Conservation (phyloP, 2,113 vertebrate genomes). For the Prietella phreatophila region DNA sequence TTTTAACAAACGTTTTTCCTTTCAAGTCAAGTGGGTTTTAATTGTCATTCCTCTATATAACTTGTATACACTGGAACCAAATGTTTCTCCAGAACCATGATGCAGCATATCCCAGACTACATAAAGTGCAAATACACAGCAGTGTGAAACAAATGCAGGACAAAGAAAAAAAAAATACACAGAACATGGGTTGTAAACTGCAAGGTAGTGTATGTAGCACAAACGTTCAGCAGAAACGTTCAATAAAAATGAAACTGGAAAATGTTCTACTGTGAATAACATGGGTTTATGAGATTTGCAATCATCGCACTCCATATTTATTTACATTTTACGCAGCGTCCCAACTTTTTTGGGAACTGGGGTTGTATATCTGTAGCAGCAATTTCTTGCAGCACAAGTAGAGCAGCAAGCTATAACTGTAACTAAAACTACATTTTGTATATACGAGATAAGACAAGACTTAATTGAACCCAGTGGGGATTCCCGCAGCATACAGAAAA, state of each 20-base stretch:
- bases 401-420: neutral
- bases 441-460: neutral
- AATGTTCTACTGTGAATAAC: too few species aligned
- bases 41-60: neutral
- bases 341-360: too few species aligned
- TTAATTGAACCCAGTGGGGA: neutral
- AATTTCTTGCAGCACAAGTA: neutral
- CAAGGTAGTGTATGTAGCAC: too few species aligned
- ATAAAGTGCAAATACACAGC: neutral
- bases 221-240: too few species aligned
- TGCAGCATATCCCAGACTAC: neutral
- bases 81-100: neutral
- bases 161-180: neutral
- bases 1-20: neutral
- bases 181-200: neutral
- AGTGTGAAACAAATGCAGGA: neutral
- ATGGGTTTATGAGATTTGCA: too few species aligned
- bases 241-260: too few species aligned
- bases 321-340: too few species aligned
- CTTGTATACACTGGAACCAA: neutral
- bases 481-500: neutral
- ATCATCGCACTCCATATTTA: too few species aligned
- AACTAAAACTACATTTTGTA: neutral
- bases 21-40: neutral
- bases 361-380: neutral